Evolutionary conservation across 2,888 invertebrate species (phyloP), one percentile per base, ranked within the genome.

Genomic region (Sarcophaga variegata): DNA sequence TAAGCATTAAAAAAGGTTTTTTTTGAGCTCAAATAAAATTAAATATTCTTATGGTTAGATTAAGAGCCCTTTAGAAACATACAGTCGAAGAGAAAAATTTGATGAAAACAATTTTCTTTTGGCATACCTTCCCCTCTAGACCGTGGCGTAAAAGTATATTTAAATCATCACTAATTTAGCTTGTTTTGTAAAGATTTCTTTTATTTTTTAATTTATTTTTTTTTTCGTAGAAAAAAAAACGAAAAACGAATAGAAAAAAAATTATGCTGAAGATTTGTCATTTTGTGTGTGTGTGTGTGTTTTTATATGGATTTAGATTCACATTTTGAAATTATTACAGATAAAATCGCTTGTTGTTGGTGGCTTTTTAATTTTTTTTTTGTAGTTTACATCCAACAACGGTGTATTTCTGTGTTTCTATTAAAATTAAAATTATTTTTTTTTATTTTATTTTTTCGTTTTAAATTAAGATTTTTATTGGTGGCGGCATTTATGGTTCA

Each of bases 401-500:
- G 62, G 17, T 63, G 17, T 59, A 45, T 62, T 37, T 79, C 54
- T 74, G n/a, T 76, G 60, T 76, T n/a, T 66, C 45, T 79, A 67
- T 25, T 78, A 79, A 62, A 69, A 63, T 69, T n/a, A 8, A 78
- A 72, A 25, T n/a, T n/a, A 37, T 54, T 37, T 67, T 37, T 67
- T 37, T 45, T 20, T 20, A n/a, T 63, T 37, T 45, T 69, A 20
- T 3, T 59, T 69, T 37, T 45, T 45, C 20, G 6, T 72, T 77
- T 69, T 25, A 54, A 81, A 63, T 67, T 86, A 63, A 49, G 77
- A 78, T 82, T 81, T 79, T 84, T 84, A 87, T 81, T 84, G 67
- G 84, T 62, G 75, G 78, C 84, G 78, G 84, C 87, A 82, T 82
- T 84, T 87, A 84, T 84, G 78, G 64, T 84, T 87, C 25, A 66